Evolutionary conservation across 30 jellyfish, hydroid and myxozoan species (phyloP), one percentile per base, ranked within the genome.

Genomic region (Chrysaora quinquecirrha): DNA sequence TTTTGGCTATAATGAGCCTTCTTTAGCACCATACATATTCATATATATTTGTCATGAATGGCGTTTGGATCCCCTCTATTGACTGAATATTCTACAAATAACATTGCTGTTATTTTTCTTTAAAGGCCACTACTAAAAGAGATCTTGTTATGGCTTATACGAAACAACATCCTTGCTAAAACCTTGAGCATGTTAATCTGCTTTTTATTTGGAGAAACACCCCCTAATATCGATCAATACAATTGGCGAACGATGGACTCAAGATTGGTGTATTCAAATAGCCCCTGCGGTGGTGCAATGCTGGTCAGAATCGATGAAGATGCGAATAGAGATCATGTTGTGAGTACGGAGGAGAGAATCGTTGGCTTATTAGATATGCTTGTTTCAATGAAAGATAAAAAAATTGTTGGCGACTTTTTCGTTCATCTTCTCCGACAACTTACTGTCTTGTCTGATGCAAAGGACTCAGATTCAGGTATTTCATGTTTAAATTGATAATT

Each of bases 291-390:
- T 1, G 72, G 85, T 21, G 0, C 48, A 25, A 49, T 48, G 24
- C 60, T 29, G 31, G 20, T 18, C 3, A 3, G 63, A 35, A 20
- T 76, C n/a, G 0, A 52, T 31, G 64, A 62, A 11, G 89, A 21
- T 33, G 21, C 34, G 24, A 23, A 21, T 16, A 3, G 11, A 22
- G 71, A 38, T 31, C 14, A 16, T 30, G 21, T 3, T 32, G 76
- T 77, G 35, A 34, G 80, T 12, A 77, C 80, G 3, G 91, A 81
- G 20, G 56, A 50, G 20, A 66, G 78, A 25, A 49, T 81, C 14
- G 76, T 47, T 30, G 60, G 65, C 22, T 18, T 71, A 18, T 63
- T 81, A 0, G 74, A 48, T 22, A 0, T 81, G 16, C 64, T 81
- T 24, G 30, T 6, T n/a, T 32, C 67, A 32, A 1, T 81, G 52